Evolutionary conservation across 2,797 vertebrate genomes (phyloP).

Genomic region (Gymnothorax javanicus): DNA sequence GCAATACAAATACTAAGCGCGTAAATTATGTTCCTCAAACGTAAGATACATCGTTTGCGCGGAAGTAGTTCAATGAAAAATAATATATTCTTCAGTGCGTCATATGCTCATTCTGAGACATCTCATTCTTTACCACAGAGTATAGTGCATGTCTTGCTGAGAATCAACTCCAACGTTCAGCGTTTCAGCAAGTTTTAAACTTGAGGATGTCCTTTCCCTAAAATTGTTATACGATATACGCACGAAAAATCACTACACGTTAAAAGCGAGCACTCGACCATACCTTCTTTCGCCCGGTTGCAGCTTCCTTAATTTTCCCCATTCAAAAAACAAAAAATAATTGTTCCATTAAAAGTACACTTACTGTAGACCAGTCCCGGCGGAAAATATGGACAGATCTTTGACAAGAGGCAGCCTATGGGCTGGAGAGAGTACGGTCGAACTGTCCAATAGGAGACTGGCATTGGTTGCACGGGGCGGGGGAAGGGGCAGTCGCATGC

Average conservation of each 20-base stretch:
- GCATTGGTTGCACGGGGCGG: constrained; percentile 39
- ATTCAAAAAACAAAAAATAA: constrained; percentile 29
- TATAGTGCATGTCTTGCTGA: neutral
- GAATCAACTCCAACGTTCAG: constrained; percentile 17
- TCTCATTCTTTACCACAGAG: neutral
- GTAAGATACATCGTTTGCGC: neutral
- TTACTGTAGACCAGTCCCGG: constrained; percentile 32
- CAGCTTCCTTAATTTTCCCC: constrained; percentile 34
- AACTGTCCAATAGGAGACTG: constrained; percentile 47
- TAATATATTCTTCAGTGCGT: neutral
- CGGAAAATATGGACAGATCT: constrained; percentile 54
- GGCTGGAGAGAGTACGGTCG: constrained; percentile 26
- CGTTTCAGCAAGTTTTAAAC: constrained; percentile 24
- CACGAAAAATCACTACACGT: neutral
- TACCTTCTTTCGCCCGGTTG: constrained; percentile 38
- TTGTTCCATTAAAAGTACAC: constrained; percentile 22
- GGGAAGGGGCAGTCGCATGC: constrained; percentile 43
- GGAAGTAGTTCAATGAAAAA: neutral
- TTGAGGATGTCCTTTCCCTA: neutral
- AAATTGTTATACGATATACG: neutral
- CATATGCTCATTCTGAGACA: neutral
- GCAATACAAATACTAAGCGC: neutral
- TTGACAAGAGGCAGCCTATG: constrained; percentile 59
- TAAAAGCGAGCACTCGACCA: constrained; percentile 18
- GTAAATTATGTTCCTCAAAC: neutral